phyloP scores from a whole-genome alignment of 2,888 invertebrate genomes.

The Leptinotarsa haldemani region DNA sequence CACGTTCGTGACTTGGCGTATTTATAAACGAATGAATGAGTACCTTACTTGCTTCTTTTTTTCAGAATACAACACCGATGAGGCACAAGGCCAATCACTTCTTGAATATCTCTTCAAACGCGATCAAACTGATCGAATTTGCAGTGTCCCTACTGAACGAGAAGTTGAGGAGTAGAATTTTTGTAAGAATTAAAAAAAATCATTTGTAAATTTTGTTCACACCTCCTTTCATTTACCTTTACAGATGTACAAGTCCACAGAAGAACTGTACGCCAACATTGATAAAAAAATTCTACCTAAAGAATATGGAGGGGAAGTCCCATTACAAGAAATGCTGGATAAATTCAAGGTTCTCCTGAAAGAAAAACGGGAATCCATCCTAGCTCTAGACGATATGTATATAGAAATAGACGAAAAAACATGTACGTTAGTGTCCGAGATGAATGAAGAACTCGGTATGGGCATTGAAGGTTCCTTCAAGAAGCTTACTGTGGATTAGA shows the following conservation, averaged over 20 bases:
- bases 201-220: neutral
- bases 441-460: slow-evolving; percentile 76
- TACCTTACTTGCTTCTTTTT: slow-evolving; percentile 48
- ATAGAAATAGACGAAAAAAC: slow-evolving; percentile 73
- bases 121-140: slow-evolving; percentile 85
- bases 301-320: slow-evolving; percentile 89
- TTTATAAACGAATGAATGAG: neutral
- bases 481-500: slow-evolving; percentile 83
- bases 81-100: slow-evolving; percentile 90
- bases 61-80: slow-evolving; percentile 89
- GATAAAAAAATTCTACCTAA: slow-evolving; percentile 83
- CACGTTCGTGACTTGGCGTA: neutral
- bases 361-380: slow-evolving; percentile 73
- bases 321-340: slow-evolving; percentile 84
- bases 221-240: slow-evolving; percentile 7
- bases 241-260: slow-evolving; percentile 80
- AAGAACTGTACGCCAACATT: slow-evolving; percentile 78
- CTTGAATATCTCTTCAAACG: slow-evolving; percentile 84
- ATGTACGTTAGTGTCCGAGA: slow-evolving; percentile 63
- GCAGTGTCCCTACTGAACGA: slow-evolving; percentile 84
- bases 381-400: slow-evolving; percentile 82
- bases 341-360: slow-evolving; percentile 75
- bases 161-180: slow-evolving; percentile 83
- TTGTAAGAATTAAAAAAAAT: slow-evolving; percentile 69
- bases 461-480: slow-evolving; percentile 87